phyloP scores from a whole-genome alignment of 2,113 vertebrate species.

The Elephas maximus region DNA sequence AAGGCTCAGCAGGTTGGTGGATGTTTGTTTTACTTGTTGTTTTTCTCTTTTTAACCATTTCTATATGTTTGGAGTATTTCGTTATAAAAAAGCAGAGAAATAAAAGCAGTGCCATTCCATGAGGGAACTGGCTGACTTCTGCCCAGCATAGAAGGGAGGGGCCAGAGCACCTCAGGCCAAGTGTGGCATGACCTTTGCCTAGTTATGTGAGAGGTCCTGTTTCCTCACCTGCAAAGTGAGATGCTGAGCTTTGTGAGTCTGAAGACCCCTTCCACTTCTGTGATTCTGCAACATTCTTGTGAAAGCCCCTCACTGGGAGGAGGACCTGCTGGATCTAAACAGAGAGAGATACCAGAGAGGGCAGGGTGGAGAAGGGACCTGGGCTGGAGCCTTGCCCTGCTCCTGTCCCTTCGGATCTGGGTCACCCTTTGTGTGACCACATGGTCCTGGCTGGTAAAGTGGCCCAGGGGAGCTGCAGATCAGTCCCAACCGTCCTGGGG shows the following conservation, averaged over 20 bases:
- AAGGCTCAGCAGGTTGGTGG: neutral
- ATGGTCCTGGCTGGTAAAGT: neutral
- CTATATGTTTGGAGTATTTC: neutral
- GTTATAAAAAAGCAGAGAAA: neutral
- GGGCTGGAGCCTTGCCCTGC: neutral
- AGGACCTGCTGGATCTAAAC: neutral
- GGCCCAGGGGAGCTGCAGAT: neutral
- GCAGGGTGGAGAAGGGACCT: neutral
- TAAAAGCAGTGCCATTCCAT: too few relatives aligned
- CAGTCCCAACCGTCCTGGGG: neutral
- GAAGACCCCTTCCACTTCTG: neutral
- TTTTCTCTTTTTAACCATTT: neutral
- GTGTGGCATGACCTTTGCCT: neutral
- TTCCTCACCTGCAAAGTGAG: neutral
- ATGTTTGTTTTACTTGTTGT: neutral
- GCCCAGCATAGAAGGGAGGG: too few relatives aligned
- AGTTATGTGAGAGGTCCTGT: neutral
- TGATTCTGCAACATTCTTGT: neutral
- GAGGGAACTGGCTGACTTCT: neutral
- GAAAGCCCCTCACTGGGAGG: neutral
- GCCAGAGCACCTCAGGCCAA: too few relatives aligned
- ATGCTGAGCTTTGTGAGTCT: neutral
- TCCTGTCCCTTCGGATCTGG: neutral
- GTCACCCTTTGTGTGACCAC: neutral
- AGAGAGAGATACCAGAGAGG: rapidly evolving